A percentile compares a stretch with the other conserved stretches of the same genome.
phyloP scores from a whole-genome alignment of 1,140 invertebrate species.

The Pomacea maculata region DNA sequence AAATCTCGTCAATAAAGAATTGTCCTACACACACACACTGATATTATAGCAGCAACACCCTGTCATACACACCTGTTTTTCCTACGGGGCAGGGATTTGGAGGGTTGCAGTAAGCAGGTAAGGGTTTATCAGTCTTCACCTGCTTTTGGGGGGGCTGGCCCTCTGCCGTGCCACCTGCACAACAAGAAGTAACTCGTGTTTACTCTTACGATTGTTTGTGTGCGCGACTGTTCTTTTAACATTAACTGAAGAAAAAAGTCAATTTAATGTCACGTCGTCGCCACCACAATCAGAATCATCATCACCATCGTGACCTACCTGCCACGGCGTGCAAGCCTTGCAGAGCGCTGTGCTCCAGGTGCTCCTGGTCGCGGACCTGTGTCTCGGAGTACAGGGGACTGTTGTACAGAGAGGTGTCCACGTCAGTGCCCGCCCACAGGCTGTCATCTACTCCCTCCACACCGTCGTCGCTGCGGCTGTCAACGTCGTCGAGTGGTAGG shows the following conservation, averaged over 20 bases:
- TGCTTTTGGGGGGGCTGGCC: conserved; percentile 75
- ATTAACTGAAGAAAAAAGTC: neutral
- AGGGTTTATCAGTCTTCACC: conserved; percentile 88
- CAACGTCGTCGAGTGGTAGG: conserved; percentile 23
- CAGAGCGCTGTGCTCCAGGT: conserved; percentile 85
- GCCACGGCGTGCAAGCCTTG: conserved; percentile 84
- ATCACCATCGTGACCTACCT: conserved; percentile 54
- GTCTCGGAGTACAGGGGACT: conserved; percentile 24
- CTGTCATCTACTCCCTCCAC: conserved; percentile 14
- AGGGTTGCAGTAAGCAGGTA: conserved; percentile 98
- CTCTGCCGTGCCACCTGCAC: conserved; percentile 78
- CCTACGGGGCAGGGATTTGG: conserved; percentile 94
- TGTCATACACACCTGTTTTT: conserved; percentile 64
- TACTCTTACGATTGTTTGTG: no score
- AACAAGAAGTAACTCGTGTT: neutral
- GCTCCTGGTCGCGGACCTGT: conserved; percentile 84
- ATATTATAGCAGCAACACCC: no score
- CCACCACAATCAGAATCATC: no score
- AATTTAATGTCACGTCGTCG: no score
- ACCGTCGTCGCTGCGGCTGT: conserved; percentile 20
- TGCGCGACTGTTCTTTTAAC: neutral
- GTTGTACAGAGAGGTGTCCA: conserved; percentile 19
- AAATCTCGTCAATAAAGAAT: no score
- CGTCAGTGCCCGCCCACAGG: conserved; percentile 10
- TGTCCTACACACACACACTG: no score